These are phyloP conservation scores for Scrobipalpa atriplicella DNA, from an alignment of 2,888 invertebrate species.

Conservation along the genomic window DNA sequence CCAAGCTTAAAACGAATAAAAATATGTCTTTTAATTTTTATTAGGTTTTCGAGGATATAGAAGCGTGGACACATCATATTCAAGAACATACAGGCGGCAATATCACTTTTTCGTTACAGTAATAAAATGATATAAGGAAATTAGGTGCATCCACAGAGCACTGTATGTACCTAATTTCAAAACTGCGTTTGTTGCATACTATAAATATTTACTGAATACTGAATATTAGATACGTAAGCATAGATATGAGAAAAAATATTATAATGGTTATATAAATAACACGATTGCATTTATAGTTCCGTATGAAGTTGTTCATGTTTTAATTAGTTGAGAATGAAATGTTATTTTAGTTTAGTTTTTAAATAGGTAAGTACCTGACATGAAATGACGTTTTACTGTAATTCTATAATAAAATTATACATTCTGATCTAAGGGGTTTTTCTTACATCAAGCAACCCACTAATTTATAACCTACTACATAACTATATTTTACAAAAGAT, in stretches of 20 bases:
- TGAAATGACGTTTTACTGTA: not conserved
- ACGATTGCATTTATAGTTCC: not conserved
- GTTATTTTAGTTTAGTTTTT: not conserved
- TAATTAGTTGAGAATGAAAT: not conserved
- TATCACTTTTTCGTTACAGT: not conserved
- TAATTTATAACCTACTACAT: too few species aligned
- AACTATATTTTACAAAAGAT: too few species aligned
- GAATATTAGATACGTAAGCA: too few species aligned
- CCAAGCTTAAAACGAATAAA: too few species aligned
- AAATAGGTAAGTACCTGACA: not conserved
- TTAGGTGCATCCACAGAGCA: too few species aligned
- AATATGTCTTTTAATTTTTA: conserved; percentile 33
- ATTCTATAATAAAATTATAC: not conserved
- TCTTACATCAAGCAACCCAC: too few species aligned
- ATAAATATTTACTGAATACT: too few species aligned
- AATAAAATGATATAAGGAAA: not conserved
- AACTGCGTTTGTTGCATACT: too few species aligned
- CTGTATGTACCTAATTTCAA: too few species aligned
- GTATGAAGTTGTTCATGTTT: not conserved
- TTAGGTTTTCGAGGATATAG: conserved; percentile 68
- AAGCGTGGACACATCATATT: conserved; percentile 63
- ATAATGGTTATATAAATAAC: not conserved
- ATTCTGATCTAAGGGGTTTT: not conserved
- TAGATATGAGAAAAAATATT: not conserved
- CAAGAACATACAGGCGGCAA: conserved; percentile 28